phyloP scores from a whole-genome alignment of 1,140 invertebrate genomes.

The Steinernema feltiae region DNA sequence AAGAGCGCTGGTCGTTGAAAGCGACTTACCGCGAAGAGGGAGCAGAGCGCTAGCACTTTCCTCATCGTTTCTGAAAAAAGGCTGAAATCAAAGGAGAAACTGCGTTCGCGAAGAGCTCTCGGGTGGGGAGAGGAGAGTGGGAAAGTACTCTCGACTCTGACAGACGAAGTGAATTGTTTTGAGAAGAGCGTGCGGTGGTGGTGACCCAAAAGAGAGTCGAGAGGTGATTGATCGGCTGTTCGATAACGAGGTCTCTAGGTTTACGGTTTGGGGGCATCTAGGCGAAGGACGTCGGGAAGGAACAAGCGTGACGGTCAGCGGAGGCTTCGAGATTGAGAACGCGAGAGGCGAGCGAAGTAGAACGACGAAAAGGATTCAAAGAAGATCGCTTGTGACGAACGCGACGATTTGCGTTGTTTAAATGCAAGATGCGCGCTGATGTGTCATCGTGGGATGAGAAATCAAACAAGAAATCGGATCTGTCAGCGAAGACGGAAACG shows the following conservation, averaged over 20 bases:
- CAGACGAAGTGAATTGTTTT: background rate
- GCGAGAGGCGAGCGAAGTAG: background rate
- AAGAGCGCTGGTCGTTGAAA: background rate
- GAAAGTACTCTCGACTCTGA: background rate
- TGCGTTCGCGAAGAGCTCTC: background rate
- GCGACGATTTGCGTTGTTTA: background rate
- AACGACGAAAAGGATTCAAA: background rate
- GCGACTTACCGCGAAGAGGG: background rate
- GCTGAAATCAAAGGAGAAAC: background rate
- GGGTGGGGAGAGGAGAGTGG: background rate
- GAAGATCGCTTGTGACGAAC: background rate
- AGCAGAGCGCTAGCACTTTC: background rate
- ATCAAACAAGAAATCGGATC: no score
- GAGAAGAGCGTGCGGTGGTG: background rate
- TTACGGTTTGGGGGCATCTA: background rate
- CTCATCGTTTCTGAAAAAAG: background rate
- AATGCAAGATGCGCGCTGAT: background rate
- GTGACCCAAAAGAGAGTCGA: slow-evolving; percentile 3
- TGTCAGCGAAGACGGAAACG: background rate
- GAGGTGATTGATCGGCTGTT: slow-evolving; percentile 13
- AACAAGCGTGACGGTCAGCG: background rate
- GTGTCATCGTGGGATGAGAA: background rate
- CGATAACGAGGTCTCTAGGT: slow-evolving; percentile 8
- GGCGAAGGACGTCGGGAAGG: background rate
- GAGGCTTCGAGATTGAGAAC: background rate